A percentile compares a stretch with the other conserved stretches of the same genome.
phyloP scores from a whole-genome alignment of 2,888 invertebrate genomes.

The Nebria brevicollis region DNA sequence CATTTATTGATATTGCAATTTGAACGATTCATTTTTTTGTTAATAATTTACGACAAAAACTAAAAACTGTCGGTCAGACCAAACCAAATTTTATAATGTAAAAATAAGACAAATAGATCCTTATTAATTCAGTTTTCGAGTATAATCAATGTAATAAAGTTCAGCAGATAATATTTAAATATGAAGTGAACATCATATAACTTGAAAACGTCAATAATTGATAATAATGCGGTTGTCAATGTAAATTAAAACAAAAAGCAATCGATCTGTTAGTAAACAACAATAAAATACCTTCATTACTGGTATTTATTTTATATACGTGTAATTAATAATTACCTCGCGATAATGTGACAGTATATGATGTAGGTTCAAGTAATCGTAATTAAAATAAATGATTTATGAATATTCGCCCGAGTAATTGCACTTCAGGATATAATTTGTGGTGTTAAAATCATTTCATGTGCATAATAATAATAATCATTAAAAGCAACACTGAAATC shows the following conservation, averaged over 20 bases:
- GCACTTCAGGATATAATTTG: conserved; percentile 32
- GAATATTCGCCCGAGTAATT: conserved; percentile 35
- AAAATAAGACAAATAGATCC: too few relatives aligned
- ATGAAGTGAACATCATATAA: too few relatives aligned
- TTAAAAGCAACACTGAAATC: conserved; percentile 32
- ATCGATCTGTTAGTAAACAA: background rate
- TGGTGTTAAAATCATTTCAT: conserved; percentile 42
- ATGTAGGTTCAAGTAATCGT: conserved; percentile 18
- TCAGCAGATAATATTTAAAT: too few relatives aligned
- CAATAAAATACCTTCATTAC: conserved; percentile 5
- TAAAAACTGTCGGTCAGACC: too few relatives aligned
- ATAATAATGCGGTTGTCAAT: background rate
- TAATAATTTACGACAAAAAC: background rate
- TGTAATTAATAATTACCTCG: conserved; percentile 33
- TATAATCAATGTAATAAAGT: too few relatives aligned
- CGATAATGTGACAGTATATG: conserved; percentile 35
- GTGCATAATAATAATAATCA: conserved; percentile 40
- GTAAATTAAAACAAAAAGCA: conserved; percentile 3
- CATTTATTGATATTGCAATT: background rate
- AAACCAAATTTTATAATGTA: too few relatives aligned
- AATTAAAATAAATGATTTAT: conserved; percentile 46
- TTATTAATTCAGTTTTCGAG: too few relatives aligned
- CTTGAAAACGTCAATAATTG: too few relatives aligned
- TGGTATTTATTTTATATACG: background rate
- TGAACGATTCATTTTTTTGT: background rate